These are phyloP conservation scores for Pyrrhosoma nymphula DNA, from an alignment of 2,888 invertebrate species.

Conservation along the genomic window DNA sequence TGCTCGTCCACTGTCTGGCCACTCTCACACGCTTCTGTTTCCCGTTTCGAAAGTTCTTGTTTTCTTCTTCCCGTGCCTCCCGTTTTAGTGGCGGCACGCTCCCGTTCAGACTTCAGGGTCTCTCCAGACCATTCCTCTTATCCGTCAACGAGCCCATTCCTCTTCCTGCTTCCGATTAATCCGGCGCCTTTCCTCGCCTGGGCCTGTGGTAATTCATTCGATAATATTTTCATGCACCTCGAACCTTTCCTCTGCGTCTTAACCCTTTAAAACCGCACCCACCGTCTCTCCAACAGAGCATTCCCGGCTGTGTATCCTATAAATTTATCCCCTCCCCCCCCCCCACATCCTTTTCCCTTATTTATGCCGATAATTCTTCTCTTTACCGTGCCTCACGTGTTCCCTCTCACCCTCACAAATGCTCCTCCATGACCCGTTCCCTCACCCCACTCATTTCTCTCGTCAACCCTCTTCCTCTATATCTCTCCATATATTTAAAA, in stretches of 20 bases:
- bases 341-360: background rate
- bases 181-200: background rate
- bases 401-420: background rate
- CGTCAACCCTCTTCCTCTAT: background rate
- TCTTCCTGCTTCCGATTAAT: background rate
- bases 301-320: background rate
- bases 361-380: background rate
- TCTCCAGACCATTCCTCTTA: background rate
- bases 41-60: too few relatives aligned
- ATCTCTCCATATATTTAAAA: background rate
- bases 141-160: conserved; percentile 1
- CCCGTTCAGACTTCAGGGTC: too few relatives aligned
- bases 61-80: too few relatives aligned
- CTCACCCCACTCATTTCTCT: background rate
- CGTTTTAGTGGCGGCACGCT: too few relatives aligned
- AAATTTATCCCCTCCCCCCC: background rate
- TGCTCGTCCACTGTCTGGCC: too few relatives aligned
- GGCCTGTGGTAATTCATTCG: background rate
- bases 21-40: too few relatives aligned
- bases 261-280: background rate
- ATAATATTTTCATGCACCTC: background rate
- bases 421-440: background rate
- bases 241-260: background rate
- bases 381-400: background rate
- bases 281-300: background rate